A percentile compares a stretch with the other conserved stretches of the same genome.
Evolutionary conservation across 2,888 invertebrate genomes (phyloP).

Genomic region (Erebia aethiops): DNA sequence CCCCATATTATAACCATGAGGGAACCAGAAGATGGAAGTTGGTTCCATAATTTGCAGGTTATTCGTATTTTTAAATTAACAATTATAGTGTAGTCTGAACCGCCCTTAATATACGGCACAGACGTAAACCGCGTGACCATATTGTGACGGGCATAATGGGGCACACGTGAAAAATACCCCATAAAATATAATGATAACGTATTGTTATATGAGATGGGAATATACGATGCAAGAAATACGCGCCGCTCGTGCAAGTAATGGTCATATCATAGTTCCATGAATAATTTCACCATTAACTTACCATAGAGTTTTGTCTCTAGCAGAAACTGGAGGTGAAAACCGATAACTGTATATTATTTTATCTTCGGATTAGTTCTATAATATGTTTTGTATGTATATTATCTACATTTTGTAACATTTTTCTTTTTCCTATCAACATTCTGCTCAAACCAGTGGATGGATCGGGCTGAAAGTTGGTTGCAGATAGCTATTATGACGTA

Average conservation of each 20-base stretch:
- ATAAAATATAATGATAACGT: slow-evolving; percentile 24
- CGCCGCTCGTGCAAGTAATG: slow-evolving; percentile 7
- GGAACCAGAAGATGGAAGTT: too few relatives aligned
- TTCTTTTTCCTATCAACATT: too few relatives aligned
- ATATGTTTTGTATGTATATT: too few relatives aligned
- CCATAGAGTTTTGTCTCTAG: neutral
- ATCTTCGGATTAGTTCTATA: too few relatives aligned
- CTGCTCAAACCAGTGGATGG: too few relatives aligned
- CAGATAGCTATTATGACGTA: too few relatives aligned
- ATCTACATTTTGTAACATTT: too few relatives aligned
- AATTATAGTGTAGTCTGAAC: too few relatives aligned
- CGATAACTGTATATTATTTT: too few relatives aligned
- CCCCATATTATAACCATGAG: too few relatives aligned
- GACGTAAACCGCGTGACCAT: slow-evolving; percentile 7
- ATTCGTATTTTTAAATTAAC: fast-evolving
- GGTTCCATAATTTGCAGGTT: too few relatives aligned
- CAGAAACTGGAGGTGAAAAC: neutral
- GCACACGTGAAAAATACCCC: slow-evolving; percentile 21
- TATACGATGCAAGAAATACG: neutral
- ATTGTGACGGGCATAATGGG: slow-evolving; percentile 11
- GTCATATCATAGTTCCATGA: slow-evolving; percentile 15
- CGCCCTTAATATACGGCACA: slow-evolving; percentile 3
- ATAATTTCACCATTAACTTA: slow-evolving; percentile 18
- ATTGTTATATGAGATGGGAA: slow-evolving; percentile 2
- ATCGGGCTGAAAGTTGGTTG: too few relatives aligned